Evolutionary conservation across 2,797 vertebrate genomes (phyloP), one percentile per base, ranked within the genome.

Genomic region (Pitangus sulphuratus): DNA sequence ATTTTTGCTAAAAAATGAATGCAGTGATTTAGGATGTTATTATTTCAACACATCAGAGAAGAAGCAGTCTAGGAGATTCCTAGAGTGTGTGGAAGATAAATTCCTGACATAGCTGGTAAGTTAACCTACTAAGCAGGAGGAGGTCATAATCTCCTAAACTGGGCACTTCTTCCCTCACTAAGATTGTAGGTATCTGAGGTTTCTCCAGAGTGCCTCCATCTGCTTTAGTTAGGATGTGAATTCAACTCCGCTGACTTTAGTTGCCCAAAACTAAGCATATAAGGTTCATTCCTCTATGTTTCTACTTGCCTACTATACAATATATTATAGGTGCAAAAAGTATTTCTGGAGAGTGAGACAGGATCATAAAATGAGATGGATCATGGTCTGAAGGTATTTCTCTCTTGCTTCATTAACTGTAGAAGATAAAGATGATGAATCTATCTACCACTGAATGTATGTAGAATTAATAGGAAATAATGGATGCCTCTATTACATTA

Each of bases 351-450:
- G n/a, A 10, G 6, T 83, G 28, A 84, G 78, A 84, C n/a, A 84
- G 30, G 30, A 22, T 83, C 42, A 61, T 76, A 69, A 89, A 95
- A 85, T 47, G 24, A 91, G 47, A 72, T 70, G 28, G 37, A 85
- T 85, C n/a, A 54, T 40, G 61, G 11, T 69, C 37, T 87, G 58
- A 13, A 92, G 57, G 42, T 82, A 89, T 54, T 64, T 84, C 28
- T 92, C 8, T 78, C 45, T 77, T 89, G 37, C 61, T 87, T 93
- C 47, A 58, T 89, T 76, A 87, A 85, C 50, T 82, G 21, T 54
- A 53, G 71, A 87, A 83, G 50, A 53, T 39, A 87, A 90, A 74
- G 61, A n/a, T 81, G 66, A 78, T 58, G 16, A 82, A 57, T 91
- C 39, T 71, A 60, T n/a, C 54, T 79, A 65, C 44, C 19, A 57